Conservation (phyloP, 2,797 vertebrate species). For the Hozukius guyotensis region DNA sequence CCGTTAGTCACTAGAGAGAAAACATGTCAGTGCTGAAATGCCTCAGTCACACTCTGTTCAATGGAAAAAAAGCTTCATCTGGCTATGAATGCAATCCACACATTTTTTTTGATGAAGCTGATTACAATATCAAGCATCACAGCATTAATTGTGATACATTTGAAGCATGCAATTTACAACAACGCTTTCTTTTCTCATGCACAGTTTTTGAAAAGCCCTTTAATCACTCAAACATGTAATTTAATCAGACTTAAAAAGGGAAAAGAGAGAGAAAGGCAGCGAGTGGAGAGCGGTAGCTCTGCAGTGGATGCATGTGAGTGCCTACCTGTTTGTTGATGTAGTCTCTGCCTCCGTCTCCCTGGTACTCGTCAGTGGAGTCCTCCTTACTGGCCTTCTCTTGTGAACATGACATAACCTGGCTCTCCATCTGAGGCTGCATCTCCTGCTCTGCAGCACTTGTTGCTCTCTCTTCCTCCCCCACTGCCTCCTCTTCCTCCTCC, state of each 20-base stretch:
- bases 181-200: background rate
- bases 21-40: constrained; percentile 44
- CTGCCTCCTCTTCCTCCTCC: constrained; percentile 71
- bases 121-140: constrained; percentile 14
- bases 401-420: constrained; percentile 63
- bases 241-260: constrained; percentile 35
- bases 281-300: constrained; percentile 15
- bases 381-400: constrained; percentile 61
- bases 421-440: constrained; percentile 72
- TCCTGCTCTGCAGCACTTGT: constrained; percentile 76
- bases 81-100: constrained; percentile 1
- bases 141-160: constrained; percentile 2
- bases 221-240: constrained; percentile 32
- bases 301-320: constrained; percentile 43
- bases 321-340: constrained; percentile 66
- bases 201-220: constrained; percentile 23
- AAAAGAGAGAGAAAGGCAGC: constrained; percentile 30
- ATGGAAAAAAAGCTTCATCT: constrained; percentile 1
- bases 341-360: constrained; percentile 66
- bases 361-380: constrained; percentile 67
- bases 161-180: constrained; percentile 1
- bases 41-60: constrained; percentile 29
- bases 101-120: background rate
- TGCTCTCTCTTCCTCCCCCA: constrained; percentile 63
- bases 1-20: constrained; percentile 43